Percentiles rank a stretch among this genome's conserved stretches.
Conservation (phyloP, 1,140 invertebrate genomes). For the Formica exsecta region DNA sequence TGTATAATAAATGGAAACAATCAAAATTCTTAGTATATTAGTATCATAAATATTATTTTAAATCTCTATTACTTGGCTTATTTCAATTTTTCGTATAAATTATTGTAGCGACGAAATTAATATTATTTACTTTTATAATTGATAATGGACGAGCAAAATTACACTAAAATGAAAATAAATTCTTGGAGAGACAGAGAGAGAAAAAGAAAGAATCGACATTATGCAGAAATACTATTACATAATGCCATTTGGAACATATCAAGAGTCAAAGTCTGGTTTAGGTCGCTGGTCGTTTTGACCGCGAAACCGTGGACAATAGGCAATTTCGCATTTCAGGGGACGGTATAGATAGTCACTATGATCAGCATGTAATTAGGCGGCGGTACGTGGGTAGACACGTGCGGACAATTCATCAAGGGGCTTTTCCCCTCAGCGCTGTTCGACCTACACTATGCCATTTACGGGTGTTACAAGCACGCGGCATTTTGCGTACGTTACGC, state of each 20-base stretch:
- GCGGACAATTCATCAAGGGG: slow-evolving; percentile 86
- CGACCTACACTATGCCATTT: slow-evolving; percentile 79
- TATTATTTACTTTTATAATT: neutral
- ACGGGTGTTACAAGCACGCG: slow-evolving; percentile 82
- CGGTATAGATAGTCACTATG: slow-evolving; percentile 83
- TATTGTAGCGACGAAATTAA: neutral
- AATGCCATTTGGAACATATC: slow-evolving; percentile 70
- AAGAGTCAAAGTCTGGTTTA: slow-evolving; percentile 66
- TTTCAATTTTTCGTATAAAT: neutral
- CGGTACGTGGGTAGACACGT: slow-evolving; percentile 84
- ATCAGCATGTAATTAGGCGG: slow-evolving; percentile 86
- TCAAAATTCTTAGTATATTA: no score
- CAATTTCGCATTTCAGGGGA: slow-evolving; percentile 82
- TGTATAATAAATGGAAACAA: neutral
- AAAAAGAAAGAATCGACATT: neutral
- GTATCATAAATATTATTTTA: no score
- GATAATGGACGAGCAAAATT: neutral
- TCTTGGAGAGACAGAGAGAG: neutral
- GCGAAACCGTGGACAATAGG: slow-evolving; percentile 82
- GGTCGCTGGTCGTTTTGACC: slow-evolving; percentile 76
- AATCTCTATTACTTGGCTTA: neutral
- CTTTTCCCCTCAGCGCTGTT: slow-evolving; percentile 74
- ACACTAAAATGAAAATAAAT: neutral
- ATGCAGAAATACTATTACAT: slow-evolving; percentile 26
- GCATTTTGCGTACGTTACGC: slow-evolving; percentile 80